A percentile compares a stretch with the other conserved stretches of the same genome.
phyloP scores from a whole-genome alignment of 2,113 vertebrate genomes.

The Pungitius pungitius region DNA sequence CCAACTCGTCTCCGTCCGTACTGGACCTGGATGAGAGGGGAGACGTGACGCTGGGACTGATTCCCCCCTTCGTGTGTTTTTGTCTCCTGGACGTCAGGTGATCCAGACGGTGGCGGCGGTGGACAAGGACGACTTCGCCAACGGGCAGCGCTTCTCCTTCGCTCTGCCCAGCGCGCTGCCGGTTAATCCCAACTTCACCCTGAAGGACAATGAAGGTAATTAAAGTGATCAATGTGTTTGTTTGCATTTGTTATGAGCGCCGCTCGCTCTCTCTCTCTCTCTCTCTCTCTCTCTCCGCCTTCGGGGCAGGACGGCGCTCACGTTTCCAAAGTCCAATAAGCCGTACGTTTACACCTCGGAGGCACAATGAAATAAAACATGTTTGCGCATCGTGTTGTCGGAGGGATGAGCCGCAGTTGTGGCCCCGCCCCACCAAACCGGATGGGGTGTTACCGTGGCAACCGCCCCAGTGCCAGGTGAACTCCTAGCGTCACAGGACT shows the following conservation, averaged over 20 bases:
- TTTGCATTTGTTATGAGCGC: slow-evolving; percentile 64
- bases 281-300: no score
- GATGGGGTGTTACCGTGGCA: slow-evolving; percentile 61
- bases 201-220: slow-evolving; percentile 97
- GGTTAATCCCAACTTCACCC: slow-evolving; percentile 96
- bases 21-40: no score
- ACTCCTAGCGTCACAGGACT: slow-evolving; percentile 56
- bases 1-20: background rate
- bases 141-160: slow-evolving; percentile 92
- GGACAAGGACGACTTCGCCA: slow-evolving; percentile 95
- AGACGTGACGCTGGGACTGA: no score
- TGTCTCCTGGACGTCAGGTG: slow-evolving; percentile 79
- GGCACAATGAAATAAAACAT: slow-evolving; percentile 47
- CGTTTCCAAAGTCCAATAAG: slow-evolving; percentile 40
- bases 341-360: slow-evolving; percentile 26
- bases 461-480: slow-evolving; percentile 65
- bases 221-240: slow-evolving; percentile 63
- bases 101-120: slow-evolving; percentile 95
- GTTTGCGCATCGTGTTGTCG: slow-evolving; percentile 60
- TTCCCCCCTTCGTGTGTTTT: slow-evolving; percentile 20
- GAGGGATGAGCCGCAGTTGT: slow-evolving; percentile 53
- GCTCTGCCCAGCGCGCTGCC: slow-evolving; percentile 84
- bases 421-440: background rate
- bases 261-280: no score
- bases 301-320: slow-evolving; percentile 10